Base-by-base conservation (phyloP, 2,888 invertebrate genomes). In the Hedychridium roseum region DNA sequence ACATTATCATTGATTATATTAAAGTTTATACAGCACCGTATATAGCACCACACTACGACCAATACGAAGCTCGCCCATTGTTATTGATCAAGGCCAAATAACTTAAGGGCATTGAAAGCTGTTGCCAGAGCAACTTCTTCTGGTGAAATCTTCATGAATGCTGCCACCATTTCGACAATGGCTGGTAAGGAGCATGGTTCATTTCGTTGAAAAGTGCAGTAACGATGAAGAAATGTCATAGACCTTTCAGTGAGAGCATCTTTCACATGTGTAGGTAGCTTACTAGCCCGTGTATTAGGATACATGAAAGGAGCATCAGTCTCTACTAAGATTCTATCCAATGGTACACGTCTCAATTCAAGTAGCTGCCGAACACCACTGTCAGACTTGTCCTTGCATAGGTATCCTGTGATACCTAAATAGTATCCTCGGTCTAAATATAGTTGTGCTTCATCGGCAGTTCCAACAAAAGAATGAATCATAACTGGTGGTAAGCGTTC, bases 281-380 rank as follows among this genome's bases (percentile, higher is more conserved):
- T 96, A 20, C 94, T 94, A 53, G 95, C 94, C 73, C 95, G 84
- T 54, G 93, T 92, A 79, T 97, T 94, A 2, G 96, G 94, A 79
- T 93, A 97, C 94, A 96, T 95, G 74, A 94, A 97, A 1, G 97
- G 96, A 0, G 95, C 91, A 80, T 97, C 96, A 0, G 95, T 94
- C 80, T 96, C 95, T 3, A 97, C 89, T 47, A 97, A 79, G 64
- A 96, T 80, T 74, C 88, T 86, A 67, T 96, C 94, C 60, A 97
- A 74, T 0, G 95, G 94, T 68, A 94, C 82, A 41, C 87, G 82
- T 43, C 91, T 88, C 69, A 91, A 90, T 23, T 91, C 90, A 26
- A 97, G 78, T 53, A 94, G 81, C 73, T 91, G 87, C 42, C 94
- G 83, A 2, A 97, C 90, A 7, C 96, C 95, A 42, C 91, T 90